These are phyloP conservation scores for Channa maculata DNA, from an alignment of 2,113 vertebrate genomes.

Conservation along the genomic window DNA sequence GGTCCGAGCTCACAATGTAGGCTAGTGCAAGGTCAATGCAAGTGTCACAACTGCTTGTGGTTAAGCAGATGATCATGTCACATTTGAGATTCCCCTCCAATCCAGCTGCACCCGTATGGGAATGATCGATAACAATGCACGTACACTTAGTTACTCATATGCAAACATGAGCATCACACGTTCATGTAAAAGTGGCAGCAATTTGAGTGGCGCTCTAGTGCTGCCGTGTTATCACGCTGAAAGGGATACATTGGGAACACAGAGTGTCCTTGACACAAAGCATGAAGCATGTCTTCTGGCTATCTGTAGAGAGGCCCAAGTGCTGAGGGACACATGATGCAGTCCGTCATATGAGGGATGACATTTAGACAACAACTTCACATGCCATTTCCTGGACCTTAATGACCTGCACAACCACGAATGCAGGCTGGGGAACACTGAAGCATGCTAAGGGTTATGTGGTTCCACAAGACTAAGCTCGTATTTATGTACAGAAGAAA, in stretches of 20 bases:
- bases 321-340: constrained; percentile 31
- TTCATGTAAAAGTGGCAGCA: constrained; percentile 16
- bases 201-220: constrained; percentile 50
- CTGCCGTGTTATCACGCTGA: constrained; percentile 58
- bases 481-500: too few species aligned
- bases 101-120: background rate
- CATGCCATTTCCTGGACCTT: background rate
- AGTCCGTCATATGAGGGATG: constrained; percentile 43
- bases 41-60: constrained; percentile 5
- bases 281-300: constrained; percentile 65
- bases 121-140: constrained; percentile 6
- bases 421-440: background rate
- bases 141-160: background rate
- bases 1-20: constrained; percentile 11
- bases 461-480: background rate
- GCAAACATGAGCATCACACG: constrained; percentile 32
- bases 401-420: background rate
- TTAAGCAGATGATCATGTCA: background rate
- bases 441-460: background rate
- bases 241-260: constrained; percentile 24
- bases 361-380: constrained; percentile 27
- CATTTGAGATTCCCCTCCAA: too few species aligned
- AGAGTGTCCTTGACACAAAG: constrained; percentile 68
- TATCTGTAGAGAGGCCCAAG: constrained; percentile 54
- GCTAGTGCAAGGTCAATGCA: constrained; percentile 22